Evolutionary conservation across 2,888 invertebrate genomes (phyloP).

Genomic region (Phaonia tiefii): DNA sequence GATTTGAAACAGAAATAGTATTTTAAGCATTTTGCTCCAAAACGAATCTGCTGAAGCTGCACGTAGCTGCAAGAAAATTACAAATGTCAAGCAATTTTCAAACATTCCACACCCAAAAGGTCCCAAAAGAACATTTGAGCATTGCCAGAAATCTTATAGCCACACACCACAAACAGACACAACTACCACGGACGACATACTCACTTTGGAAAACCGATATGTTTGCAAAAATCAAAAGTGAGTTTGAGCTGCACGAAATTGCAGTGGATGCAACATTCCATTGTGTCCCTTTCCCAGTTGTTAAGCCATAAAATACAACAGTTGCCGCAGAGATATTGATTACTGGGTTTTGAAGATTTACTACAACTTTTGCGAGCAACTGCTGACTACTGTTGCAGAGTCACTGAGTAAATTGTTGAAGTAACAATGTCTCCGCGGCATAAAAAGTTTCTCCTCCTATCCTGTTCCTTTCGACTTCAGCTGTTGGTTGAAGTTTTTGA

Average conservation of each 20-base stretch:
- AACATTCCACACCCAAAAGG: conserved; percentile 56
- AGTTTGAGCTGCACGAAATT: neutral
- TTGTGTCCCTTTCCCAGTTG: neutral
- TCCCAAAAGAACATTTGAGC: conserved; percentile 57
- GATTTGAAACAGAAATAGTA: too few relatives aligned
- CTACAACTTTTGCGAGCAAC: neutral
- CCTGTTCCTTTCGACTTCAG: neutral
- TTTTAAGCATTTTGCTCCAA: too few relatives aligned
- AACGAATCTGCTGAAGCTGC: neutral
- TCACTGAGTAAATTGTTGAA: conserved; percentile 11
- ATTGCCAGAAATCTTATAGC: conserved; percentile 42
- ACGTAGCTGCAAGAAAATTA: conserved; percentile 63
- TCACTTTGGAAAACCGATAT: conserved; percentile 43
- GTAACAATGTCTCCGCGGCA: conserved; percentile 40
- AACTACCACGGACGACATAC: neutral
- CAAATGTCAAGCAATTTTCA: conserved; percentile 58
- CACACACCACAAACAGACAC: conserved; percentile 1
- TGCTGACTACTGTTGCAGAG: conserved; percentile 1
- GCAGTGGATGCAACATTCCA: neutral
- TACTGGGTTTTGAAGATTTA: conserved; percentile 17
- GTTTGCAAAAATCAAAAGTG: conserved; percentile 41
- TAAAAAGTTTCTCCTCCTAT: conserved; percentile 32
- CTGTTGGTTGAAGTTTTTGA: neutral
- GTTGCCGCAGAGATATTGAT: conserved; percentile 40
- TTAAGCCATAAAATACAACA: conserved; percentile 34